Evolutionary conservation across 2,888 invertebrate genomes (phyloP), one percentile per base, ranked within the genome.

Genomic region (Amblyjoppa fuscipennis): DNA sequence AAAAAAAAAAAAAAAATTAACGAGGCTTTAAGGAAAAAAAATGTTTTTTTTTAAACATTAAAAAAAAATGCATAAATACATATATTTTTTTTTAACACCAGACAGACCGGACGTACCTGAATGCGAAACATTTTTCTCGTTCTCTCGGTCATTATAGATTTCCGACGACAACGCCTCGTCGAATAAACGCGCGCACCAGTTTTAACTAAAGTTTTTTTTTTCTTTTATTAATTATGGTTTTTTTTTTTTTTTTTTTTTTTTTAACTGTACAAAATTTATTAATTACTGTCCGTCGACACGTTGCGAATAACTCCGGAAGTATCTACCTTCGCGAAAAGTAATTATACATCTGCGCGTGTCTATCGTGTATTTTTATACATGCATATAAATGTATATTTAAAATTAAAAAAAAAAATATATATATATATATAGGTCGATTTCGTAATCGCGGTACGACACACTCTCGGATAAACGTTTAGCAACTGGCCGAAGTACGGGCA

Each of bases 401-500:
- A 20, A 20, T 20, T 20, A 20, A 20, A 20, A 20, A 20, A 20
- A 20, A 20, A 20, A 20, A 20, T 25, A 9, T 11, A 59, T 59
- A 59, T 11, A 56, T 56, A 59, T 59, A 38, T 20, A 66, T 70
- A 31, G 25, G 31, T 51, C 31, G 31, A 31, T 51, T 71, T 73
- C 16, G 61, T 53, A 31, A 31, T 68, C 51, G 41, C 75, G 64
- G 79, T 28, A 79, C 64, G 41, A 49, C 77, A 82, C 85, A 79
- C 81, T 78, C 76, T 83, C 81, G 86, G 73, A 31, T 81, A 83
- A 83, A 83, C 51, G 76, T 85, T 85, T 64, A 78, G 86, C 81
- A 92, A 94, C 93, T 94, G 93, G 90, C 90, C 89, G 91, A 89
- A 90, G 92, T 91, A 88, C 89, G 86, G 89, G 80, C 87, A 84